Conservation (phyloP, 2,888 invertebrate species). For the Furcula furcula region DNA sequence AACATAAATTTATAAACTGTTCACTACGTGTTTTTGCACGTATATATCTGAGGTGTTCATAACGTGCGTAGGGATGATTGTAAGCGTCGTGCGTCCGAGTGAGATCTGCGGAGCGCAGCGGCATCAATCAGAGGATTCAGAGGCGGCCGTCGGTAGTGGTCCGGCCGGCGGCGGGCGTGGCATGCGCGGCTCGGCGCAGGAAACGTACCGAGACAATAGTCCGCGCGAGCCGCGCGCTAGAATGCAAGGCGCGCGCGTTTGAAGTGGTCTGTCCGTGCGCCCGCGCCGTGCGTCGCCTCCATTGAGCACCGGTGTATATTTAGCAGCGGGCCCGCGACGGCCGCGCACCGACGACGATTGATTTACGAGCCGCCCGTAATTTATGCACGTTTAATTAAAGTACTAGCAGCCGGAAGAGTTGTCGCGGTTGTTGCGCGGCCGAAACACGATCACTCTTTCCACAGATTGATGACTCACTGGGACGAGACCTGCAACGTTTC, state of each 20-base stretch:
- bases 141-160: too few species aligned
- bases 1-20: too few species aligned
- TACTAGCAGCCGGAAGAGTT: conserved; percentile 68
- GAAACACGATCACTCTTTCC: conserved; percentile 20
- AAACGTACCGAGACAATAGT: conserved; percentile 32
- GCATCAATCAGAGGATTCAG: conserved; percentile 11
- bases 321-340: conserved; percentile 27
- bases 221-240: conserved; percentile 32
- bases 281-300: conserved; percentile 44
- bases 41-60: too few species aligned
- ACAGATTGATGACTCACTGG: conserved; percentile 33
- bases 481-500: neutral
- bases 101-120: too few species aligned
- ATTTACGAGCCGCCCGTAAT: conserved; percentile 61
- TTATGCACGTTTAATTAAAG: conserved; percentile 76
- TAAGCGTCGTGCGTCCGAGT: neutral
- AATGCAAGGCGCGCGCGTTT: conserved; percentile 47
- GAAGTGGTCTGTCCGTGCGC: conserved; percentile 32
- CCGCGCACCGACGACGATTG: conserved; percentile 41
- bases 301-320: conserved; percentile 45
- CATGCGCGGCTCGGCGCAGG: conserved; percentile 14
- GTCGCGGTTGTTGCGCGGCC: conserved; percentile 18
- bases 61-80: neutral
- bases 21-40: too few species aligned
- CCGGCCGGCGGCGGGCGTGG: conserved; percentile 3